phyloP scores from a whole-genome alignment of 2,113 vertebrate genomes.

The Rana temporaria region DNA sequence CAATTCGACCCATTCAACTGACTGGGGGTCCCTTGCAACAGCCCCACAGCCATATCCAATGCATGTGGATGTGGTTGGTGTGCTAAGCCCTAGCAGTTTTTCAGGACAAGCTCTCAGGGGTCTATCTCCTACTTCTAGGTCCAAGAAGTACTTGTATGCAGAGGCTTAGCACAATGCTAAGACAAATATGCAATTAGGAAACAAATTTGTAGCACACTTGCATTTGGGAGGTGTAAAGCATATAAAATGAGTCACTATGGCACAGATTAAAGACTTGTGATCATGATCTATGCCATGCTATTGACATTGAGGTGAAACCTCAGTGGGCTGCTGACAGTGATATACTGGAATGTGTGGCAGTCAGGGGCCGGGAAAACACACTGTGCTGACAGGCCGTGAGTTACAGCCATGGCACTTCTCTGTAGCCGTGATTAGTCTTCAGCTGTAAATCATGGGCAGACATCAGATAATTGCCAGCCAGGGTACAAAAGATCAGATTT shows the following conservation, averaged over 20 bases:
- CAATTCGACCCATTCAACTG: too few species aligned
- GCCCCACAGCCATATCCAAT: too few species aligned
- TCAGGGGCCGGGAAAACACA: conserved; percentile 40
- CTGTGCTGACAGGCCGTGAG: conserved; percentile 39
- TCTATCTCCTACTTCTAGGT: too few species aligned
- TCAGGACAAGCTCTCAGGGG: too few species aligned
- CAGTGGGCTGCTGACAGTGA: conserved; percentile 20
- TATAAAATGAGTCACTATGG: conserved; percentile 38
- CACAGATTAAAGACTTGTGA: conserved; percentile 12
- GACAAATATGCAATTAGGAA: not conserved
- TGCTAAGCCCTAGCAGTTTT: too few species aligned
- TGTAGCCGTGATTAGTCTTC: not conserved
- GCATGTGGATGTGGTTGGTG: too few species aligned
- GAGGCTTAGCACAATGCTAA: too few species aligned
- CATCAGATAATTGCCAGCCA: conserved; percentile 31
- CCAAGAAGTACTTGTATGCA: too few species aligned
- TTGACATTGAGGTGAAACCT: conserved; percentile 44
- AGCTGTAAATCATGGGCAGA: conserved; percentile 29
- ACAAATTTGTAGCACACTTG: not conserved
- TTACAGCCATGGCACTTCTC: conserved; percentile 16
- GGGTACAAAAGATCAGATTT: not conserved
- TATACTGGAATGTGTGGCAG: conserved; percentile 17
- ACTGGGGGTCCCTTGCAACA: too few species aligned
- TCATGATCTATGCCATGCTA: conserved; percentile 32
- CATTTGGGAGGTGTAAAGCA: conserved; percentile 4